Conservation (phyloP, 2,797 vertebrate species). For the Mormyrops boulengeri region DNA sequence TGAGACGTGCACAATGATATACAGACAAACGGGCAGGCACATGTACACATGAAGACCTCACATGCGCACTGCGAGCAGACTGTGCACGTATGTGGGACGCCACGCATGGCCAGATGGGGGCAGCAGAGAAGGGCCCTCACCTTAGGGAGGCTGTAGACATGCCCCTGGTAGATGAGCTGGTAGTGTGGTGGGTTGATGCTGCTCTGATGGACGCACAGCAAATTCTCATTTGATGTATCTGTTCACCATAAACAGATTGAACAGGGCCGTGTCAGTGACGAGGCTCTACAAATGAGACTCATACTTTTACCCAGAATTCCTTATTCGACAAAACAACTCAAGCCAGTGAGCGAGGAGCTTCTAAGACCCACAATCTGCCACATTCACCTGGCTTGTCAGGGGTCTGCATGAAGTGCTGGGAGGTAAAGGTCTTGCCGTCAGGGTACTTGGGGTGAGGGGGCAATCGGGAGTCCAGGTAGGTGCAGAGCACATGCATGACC, state of each 20-base stretch:
- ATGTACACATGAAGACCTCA: not conserved
- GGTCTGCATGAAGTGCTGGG: slow-evolving; percentile 87
- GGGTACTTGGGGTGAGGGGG: slow-evolving; percentile 96
- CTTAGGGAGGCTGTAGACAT: slow-evolving; percentile 91
- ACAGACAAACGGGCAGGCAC: not conserved
- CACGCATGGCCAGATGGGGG: not conserved
- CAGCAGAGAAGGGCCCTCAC: slow-evolving; percentile 49
- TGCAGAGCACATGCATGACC: slow-evolving; percentile 89
- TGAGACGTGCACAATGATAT: not conserved
- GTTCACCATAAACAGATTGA: slow-evolving; percentile 18
- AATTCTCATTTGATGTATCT: slow-evolving; percentile 88
- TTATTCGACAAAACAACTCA: not conserved
- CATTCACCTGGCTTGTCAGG: slow-evolving; percentile 86
- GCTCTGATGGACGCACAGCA: slow-evolving; percentile 91
- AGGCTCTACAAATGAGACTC: not conserved
- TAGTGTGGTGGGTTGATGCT: slow-evolving; percentile 86
- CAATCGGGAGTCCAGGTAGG: slow-evolving; percentile 89
- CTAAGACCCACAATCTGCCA: not conserved
- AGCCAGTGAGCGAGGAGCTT: not conserved
- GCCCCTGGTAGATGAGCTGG: slow-evolving; percentile 87
- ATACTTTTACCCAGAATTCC: not conserved
- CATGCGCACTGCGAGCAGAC: not conserved
- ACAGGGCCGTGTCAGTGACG: not conserved
- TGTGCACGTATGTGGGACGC: not conserved
- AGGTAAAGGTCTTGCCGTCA: slow-evolving; percentile 92